Percentiles rank a stretch among this genome's conserved stretches.
Conservation (phyloP, 2,797 vertebrate genomes). For the Neosilurus hyrtlii region DNA sequence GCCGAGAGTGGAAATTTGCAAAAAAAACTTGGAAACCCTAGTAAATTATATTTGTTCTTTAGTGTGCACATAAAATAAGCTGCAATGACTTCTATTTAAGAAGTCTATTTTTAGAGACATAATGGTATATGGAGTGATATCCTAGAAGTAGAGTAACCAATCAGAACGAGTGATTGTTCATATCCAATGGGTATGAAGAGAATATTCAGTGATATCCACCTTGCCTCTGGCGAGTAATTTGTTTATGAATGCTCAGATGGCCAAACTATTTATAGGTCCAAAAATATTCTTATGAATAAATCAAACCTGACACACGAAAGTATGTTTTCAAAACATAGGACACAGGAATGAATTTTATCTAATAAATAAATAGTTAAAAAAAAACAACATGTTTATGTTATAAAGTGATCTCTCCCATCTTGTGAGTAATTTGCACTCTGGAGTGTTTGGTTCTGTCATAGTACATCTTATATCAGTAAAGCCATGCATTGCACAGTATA, state of each 20-base stretch:
- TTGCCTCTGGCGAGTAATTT: too few species aligned
- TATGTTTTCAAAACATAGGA: neutral
- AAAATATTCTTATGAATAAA: neutral
- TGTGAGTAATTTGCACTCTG: neutral
- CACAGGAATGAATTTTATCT: neutral
- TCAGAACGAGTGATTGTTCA: too few species aligned
- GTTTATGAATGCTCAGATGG: too few species aligned
- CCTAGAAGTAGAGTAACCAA: too few species aligned
- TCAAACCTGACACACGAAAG: neutral
- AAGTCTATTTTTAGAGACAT: too few species aligned
- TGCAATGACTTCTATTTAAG: too few species aligned
- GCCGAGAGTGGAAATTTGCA: neutral
- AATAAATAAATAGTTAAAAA: neutral
- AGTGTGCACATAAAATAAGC: neutral
- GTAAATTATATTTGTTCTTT: neutral
- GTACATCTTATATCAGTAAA: conserved; percentile 49
- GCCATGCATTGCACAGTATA: conserved; percentile 22
- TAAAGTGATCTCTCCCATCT: neutral
- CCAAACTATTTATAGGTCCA: too few species aligned
- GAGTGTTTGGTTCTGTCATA: conserved; percentile 52
- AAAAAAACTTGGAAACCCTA: neutral
- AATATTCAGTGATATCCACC: too few species aligned
- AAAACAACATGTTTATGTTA: neutral
- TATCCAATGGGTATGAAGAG: too few species aligned
- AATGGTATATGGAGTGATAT: too few species aligned